Conservation (phyloP, 2,113 vertebrate genomes). For the Varanus komodoensis region DNA sequence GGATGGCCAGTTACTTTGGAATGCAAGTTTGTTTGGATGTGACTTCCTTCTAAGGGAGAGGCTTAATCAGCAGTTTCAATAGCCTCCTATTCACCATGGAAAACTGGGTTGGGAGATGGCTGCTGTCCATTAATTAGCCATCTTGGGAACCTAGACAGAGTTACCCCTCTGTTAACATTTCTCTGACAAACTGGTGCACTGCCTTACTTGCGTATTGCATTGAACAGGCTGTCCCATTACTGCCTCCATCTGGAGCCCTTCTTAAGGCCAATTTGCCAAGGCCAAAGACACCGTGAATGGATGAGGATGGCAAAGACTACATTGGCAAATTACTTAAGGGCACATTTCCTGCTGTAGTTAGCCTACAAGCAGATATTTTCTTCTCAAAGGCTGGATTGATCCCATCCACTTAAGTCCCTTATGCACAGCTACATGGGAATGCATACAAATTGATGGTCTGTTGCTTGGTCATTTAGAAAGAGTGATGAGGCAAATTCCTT, state of each 20-base stretch:
- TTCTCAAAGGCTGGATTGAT: neutral
- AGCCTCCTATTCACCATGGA: neutral
- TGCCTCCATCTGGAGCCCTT: neutral
- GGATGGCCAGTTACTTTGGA: neutral
- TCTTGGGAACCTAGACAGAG: neutral
- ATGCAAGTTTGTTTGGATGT: constrained; percentile 33
- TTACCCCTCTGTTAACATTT: neutral
- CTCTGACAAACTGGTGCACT: neutral
- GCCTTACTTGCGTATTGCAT: neutral
- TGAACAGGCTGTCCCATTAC: neutral
- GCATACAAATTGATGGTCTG: neutral
- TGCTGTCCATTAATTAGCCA: neutral
- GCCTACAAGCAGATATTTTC: neutral
- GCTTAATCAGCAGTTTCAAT: constrained; percentile 1
- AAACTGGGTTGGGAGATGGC: neutral
- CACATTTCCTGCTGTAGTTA: neutral
- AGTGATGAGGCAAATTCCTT: constrained; percentile 14
- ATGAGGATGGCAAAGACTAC: neutral
- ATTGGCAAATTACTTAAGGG: neutral
- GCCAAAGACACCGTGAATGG: neutral
- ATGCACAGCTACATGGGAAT: neutral
- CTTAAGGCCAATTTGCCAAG: neutral
- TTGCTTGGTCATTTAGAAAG: neutral
- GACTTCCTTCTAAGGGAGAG: neutral
- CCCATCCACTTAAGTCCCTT: neutral